phyloP scores from a whole-genome alignment of 1,140 invertebrate species.

The Hirudo medicinalis region DNA sequence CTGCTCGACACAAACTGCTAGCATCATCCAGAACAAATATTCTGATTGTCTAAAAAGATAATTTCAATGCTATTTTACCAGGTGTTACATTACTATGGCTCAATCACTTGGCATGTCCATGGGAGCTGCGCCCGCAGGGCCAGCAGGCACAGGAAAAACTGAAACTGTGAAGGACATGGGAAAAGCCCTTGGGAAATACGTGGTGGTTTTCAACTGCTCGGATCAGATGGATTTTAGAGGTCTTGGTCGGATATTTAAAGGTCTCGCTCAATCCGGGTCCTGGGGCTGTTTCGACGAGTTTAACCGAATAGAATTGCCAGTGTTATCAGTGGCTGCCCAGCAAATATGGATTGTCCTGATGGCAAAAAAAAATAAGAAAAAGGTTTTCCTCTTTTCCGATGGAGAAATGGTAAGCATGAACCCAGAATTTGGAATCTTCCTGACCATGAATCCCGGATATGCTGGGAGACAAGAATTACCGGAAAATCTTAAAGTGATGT shows the following conservation, averaged over 20 bases:
- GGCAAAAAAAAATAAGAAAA: conserved; percentile 78
- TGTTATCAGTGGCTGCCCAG: conserved; percentile 87
- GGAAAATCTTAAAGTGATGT: conserved; percentile 94
- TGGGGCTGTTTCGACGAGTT: conserved; percentile 97
- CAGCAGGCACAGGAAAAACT: conserved; percentile 88
- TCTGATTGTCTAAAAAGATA: too few relatives aligned
- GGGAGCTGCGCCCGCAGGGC: conserved; percentile 86
- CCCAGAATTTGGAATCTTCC: conserved; percentile 89
- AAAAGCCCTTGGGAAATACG: conserved; percentile 93
- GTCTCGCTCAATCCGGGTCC: conserved; percentile 80
- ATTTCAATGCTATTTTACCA: conserved; percentile 32
- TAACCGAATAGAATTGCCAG: conserved; percentile 85
- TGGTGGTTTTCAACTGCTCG: conserved; percentile 94
- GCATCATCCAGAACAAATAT: too few relatives aligned
- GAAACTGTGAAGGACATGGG: conserved; percentile 97
- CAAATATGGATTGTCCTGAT: conserved; percentile 80
- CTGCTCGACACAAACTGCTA: too few relatives aligned
- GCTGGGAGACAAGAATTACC: conserved; percentile 86
- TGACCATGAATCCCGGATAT: conserved; percentile 98
- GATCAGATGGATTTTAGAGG: conserved; percentile 96
- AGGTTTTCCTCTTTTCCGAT: conserved; percentile 79
- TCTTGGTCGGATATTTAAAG: conserved; percentile 75
- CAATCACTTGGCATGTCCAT: conserved; percentile 89
- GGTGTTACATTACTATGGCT: conserved; percentile 88
- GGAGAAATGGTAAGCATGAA: conserved; percentile 83